Conservation (phyloP, 2,888 invertebrate genomes). For the Trachelus iudaicus region DNA sequence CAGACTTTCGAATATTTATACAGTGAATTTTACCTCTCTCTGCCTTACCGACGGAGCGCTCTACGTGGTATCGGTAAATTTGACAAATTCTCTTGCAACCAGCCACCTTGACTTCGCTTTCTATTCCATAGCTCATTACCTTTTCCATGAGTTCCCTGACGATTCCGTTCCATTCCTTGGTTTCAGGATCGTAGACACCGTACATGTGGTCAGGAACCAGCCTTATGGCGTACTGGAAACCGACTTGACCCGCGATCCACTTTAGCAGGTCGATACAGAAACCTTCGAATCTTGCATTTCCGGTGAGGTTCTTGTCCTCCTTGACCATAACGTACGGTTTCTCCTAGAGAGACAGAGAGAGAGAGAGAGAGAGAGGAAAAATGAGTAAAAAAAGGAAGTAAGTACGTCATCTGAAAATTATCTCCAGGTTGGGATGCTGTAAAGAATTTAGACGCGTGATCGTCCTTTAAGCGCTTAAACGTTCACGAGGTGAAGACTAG, state of each 20-base stretch:
- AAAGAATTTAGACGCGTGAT: too few species aligned
- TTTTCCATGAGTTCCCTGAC: conserved; percentile 88
- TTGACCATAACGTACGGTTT: conserved; percentile 93
- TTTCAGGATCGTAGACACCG: conserved; percentile 87
- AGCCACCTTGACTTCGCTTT: too few species aligned
- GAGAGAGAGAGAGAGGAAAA: conserved; percentile 15
- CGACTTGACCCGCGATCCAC: conserved; percentile 84
- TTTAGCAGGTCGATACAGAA: conserved; percentile 92
- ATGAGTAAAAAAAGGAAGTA: not conserved
- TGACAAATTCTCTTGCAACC: too few species aligned
- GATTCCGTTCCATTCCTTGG: conserved; percentile 91
- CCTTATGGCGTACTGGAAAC: conserved; percentile 87
- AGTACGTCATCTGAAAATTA: not conserved
- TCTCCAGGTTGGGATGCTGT: not conserved
- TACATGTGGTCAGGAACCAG: conserved; percentile 91
- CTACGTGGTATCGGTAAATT: too few species aligned
- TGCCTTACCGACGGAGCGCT: too few species aligned
- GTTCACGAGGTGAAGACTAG: too few species aligned
- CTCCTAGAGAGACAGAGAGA: conserved; percentile 71
- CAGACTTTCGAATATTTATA: too few species aligned
- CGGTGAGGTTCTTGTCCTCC: conserved; percentile 84
- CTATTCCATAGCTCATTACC: conserved; percentile 66
- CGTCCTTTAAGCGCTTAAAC: too few species aligned
- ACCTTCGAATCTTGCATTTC: conserved; percentile 88
- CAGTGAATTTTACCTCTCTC: too few species aligned